Evolutionary conservation across 2,113 vertebrate genomes (phyloP), one percentile per base, ranked within the genome.

Genomic region (Aythya baeri): DNA sequence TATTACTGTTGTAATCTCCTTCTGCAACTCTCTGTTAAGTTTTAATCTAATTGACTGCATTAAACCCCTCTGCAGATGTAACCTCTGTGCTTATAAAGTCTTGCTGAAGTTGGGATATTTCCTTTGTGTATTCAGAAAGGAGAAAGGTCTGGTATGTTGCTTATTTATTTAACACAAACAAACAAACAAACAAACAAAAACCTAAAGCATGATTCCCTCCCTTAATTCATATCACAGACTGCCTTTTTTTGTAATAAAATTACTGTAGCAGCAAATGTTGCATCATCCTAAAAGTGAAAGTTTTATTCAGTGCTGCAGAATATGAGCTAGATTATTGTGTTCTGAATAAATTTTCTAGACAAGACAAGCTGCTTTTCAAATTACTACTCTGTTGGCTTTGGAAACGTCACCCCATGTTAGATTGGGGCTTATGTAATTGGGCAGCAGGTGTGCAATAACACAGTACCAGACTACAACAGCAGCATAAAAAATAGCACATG

Each of bases 141-240:
- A 17, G 46, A 38, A 34, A 15, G 12, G 26, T 9, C 27, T 59
- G 41, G 23, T 31, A 1, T 5, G 11, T 32, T 50, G 34, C 25
- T 62, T 23, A 3, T 10, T 43, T 52, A 9, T 31, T 15, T 8
- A 25, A 82, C 73, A 78, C 44, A 32, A 26, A 13, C 25, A 76
- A 78, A n/a, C 41, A 41, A 41, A 13, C 17, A 44, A 44, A 44
- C 15, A 44, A 44, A 25, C 12, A 44, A 0, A 3, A 10, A 12
- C 0, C 55, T 26, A 34, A 11, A 66, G 8, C 31, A 12, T 7
- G 2, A 3, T 6, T 38, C 17, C 0, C 8, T 8, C 11, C 1
- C 6, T 38, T 32, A 5, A 4, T 34, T 50, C 23, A n/a, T n/a
- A 23, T 5, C 31, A 72, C 22, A 50, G 26, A 34, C 1, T 1